A percentile compares a stretch with the other conserved stretches of the same genome.
phyloP scores from a whole-genome alignment of 2,113 vertebrate species.

The Empidonax alnorum region DNA sequence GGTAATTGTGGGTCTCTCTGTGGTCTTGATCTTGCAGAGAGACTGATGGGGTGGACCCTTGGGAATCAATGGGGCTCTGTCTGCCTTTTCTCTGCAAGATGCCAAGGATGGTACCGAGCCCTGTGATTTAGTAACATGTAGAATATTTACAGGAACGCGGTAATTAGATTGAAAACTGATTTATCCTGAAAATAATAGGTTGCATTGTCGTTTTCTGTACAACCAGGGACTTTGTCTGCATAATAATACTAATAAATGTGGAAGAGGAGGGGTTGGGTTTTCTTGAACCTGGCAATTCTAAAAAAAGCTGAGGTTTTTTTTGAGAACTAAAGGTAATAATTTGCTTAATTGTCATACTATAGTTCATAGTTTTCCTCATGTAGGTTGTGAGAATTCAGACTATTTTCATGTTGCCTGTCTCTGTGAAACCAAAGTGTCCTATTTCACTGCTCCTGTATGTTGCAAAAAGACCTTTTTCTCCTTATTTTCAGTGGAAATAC shows the following conservation, averaged over 20 bases:
- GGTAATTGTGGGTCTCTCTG: neutral
- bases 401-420: conserved; percentile 19
- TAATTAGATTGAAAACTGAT: neutral
- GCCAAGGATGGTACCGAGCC: neutral
- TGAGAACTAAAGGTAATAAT: conserved; percentile 19
- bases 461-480: conserved; percentile 47
- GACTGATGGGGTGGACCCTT: neutral
- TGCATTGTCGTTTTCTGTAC: conserved; percentile 2
- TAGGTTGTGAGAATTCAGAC: conserved; percentile 9
- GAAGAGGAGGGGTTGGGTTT: neutral
- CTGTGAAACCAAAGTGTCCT: conserved; percentile 20
- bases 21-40: neutral
- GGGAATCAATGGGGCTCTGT: conserved; percentile 53
- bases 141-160: conserved; percentile 15
- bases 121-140: neutral
- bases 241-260: neutral
- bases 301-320: neutral
- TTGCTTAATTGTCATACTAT: neutral
- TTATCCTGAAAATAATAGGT: conserved; percentile 32
- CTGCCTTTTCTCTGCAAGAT: neutral
- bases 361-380: conserved; percentile 14
- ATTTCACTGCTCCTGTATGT: conserved; percentile 58
- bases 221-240: neutral
- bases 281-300: neutral
- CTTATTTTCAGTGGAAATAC: conserved; percentile 59